Percentiles rank a stretch among this genome's conserved stretches.
These are phyloP conservation scores for Sinotaia quadrata DNA, from an alignment of 2,888 invertebrate species.

Conservation along the genomic window DNA sequence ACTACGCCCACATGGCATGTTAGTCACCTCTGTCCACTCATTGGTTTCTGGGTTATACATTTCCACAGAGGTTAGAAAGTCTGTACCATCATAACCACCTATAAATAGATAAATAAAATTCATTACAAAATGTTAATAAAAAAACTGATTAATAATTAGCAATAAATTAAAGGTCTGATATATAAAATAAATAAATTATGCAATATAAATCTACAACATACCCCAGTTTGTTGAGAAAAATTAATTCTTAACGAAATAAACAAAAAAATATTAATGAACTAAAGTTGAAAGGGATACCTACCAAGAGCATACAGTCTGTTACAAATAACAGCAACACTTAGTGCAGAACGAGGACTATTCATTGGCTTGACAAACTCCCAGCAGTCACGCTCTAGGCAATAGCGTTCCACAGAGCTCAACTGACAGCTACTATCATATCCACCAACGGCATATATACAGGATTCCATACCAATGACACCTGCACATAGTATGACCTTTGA, in stretches of 20 bases:
- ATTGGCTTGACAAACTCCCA: constrained; percentile 87
- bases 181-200: too few relatives aligned
- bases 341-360: constrained; percentile 86
- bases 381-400: constrained; percentile 85
- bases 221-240: too few relatives aligned
- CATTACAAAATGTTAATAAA: too few relatives aligned
- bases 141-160: too few relatives aligned
- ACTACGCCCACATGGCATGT: constrained; percentile 87
- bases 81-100: constrained; percentile 92
- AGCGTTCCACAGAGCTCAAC: constrained; percentile 87
- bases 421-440: constrained; percentile 92
- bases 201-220: too few relatives aligned
- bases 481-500: constrained; percentile 28
- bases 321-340: constrained; percentile 89
- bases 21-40: constrained; percentile 83
- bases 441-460: constrained; percentile 92
- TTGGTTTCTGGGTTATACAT: constrained; percentile 86
- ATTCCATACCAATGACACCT: constrained; percentile 86
- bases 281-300: constrained; percentile 64
- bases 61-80: constrained; percentile 89
- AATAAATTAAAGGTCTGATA: too few relatives aligned
- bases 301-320: constrained; percentile 92
- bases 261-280: too few relatives aligned
- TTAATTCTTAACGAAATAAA: too few relatives aligned
- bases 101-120: constrained; percentile 50